Percentiles rank a stretch among this genome's conserved stretches.
phyloP scores from a whole-genome alignment of 2,888 invertebrate genomes.

The Pristionchus japonicus region DNA sequence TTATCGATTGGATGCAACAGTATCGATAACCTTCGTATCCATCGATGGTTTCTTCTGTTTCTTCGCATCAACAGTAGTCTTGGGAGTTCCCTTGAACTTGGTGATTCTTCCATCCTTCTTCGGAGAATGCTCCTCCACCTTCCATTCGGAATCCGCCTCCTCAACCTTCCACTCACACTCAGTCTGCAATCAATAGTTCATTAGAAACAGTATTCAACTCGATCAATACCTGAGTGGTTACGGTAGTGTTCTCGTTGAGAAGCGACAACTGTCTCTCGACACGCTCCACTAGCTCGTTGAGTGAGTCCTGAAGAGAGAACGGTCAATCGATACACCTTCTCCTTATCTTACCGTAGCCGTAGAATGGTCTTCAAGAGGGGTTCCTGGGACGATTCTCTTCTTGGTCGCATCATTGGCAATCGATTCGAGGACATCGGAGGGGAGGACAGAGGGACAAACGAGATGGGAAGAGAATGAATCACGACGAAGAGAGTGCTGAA shows the following conservation, averaged over 20 bases:
- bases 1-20: neutral
- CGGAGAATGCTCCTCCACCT: neutral
- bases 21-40: neutral
- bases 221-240: slow-evolving; percentile 34
- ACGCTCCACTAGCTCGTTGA: slow-evolving; percentile 14
- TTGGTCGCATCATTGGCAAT: neutral
- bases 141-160: neutral
- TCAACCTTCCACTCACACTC: slow-evolving; percentile 15
- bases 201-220: neutral
- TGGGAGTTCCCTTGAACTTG: slow-evolving; percentile 22
- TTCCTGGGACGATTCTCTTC: slow-evolving; percentile 40
- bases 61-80: neutral
- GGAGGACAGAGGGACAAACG: neutral
- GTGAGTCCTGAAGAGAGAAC: neutral
- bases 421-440: slow-evolving; percentile 18
- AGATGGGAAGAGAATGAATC: neutral
- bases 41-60: slow-evolving; percentile 9
- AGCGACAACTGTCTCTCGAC: slow-evolving; percentile 39
- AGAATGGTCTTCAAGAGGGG: slow-evolving; percentile 29
- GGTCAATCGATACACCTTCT: neutral
- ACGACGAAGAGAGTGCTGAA: slow-evolving; percentile 21
- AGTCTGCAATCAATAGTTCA: neutral
- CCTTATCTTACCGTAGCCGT: neutral
- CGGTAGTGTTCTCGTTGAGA: slow-evolving; percentile 8
- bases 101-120: slow-evolving; percentile 38